These are phyloP conservation scores for Anthophora plumipes DNA, from an alignment of 2,888 invertebrate genomes.

Conservation along the genomic window DNA sequence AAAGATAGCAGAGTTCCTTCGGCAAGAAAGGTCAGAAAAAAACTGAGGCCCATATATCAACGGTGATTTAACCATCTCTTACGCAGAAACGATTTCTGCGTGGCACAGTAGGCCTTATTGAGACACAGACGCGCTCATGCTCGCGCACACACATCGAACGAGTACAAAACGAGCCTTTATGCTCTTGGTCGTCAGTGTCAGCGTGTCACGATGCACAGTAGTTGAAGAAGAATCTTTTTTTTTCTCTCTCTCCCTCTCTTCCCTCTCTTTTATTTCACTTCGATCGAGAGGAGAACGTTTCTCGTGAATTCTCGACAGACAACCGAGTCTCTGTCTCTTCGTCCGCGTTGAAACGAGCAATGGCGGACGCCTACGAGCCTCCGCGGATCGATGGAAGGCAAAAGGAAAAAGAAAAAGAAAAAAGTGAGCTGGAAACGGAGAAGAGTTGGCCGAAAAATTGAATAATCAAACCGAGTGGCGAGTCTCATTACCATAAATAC, in stretches of 20 bases:
- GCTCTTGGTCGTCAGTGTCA: constrained; percentile 22
- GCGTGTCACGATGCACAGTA: constrained; percentile 16
- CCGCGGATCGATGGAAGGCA: constrained; percentile 5
- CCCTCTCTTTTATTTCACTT: not conserved
- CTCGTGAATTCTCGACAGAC: constrained; percentile 13
- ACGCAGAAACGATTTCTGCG: constrained; percentile 50
- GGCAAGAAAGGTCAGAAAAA: not conserved
- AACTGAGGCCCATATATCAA: constrained; percentile 11
- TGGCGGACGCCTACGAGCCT: constrained; percentile 20
- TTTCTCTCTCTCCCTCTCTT: not conserved
- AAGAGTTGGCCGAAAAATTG: constrained; percentile 21
- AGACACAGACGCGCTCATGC: constrained; percentile 4
- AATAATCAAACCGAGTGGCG: constrained; percentile 17
- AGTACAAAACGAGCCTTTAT: constrained; percentile 65
- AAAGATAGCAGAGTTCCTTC: not conserved
- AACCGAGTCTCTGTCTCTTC: constrained; percentile 37
- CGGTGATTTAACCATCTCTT: constrained; percentile 25
- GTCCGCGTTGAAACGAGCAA: not conserved
- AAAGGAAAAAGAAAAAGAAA: not conserved
- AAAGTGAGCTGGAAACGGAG: constrained; percentile 6
- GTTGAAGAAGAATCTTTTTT: constrained; percentile 12
- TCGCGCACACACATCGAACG: constrained; percentile 50
- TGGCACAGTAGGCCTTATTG: constrained; percentile 63
- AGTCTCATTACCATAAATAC: constrained; percentile 39
- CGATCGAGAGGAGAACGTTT: constrained; percentile 17